Evolutionary conservation across 2,888 invertebrate species (phyloP), one percentile per base, ranked within the genome.

Genomic region (Saturnia pavonia): DNA sequence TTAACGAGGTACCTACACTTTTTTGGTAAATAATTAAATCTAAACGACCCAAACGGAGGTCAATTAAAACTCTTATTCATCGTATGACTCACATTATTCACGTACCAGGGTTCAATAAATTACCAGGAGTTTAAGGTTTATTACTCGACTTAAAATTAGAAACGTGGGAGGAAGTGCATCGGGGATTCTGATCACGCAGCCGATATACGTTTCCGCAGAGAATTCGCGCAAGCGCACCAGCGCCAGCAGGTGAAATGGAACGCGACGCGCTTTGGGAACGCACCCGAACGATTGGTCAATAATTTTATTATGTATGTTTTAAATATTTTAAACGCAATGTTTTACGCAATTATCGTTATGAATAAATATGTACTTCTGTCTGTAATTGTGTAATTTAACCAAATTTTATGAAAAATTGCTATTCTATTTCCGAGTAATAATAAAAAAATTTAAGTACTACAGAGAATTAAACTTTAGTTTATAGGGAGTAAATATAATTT

Each of bases 191-290:
- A 60, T 60, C 57, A 60, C 57, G 57, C 27, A 60, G 57, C 57
- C 27, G 25, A 25, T 60, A 27, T 60, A 27, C 57, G 65, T 65
- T 65, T 65, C 65, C 65, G 40, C 12, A 65, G 65, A 65, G 65
- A 65, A 65, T 65, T 65, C 65, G 65, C 65, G n/a, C 40, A 40
- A 34, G 60, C 60, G 60, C 34, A 22, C 34, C 14, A 9, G 27
- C 19, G 16, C 27, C 63, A 22, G 22, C 54, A 54, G 54, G 57
- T 60, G 57, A 60, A 60, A 60, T 60, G 57, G 57, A 60, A 60
- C 57, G 57, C 27, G 25, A 60, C 14, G 57, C 27, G 57, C 54
- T 22, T 22, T 54, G 54, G 54, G 54, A 54, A 54, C 54, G 54
- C 54, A 54, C 22, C 14, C 27, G 57, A 60, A 60, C 25, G 14